phyloP scores from a whole-genome alignment of 2,797 vertebrate genomes.

The Lithobates sylvaticus region DNA sequence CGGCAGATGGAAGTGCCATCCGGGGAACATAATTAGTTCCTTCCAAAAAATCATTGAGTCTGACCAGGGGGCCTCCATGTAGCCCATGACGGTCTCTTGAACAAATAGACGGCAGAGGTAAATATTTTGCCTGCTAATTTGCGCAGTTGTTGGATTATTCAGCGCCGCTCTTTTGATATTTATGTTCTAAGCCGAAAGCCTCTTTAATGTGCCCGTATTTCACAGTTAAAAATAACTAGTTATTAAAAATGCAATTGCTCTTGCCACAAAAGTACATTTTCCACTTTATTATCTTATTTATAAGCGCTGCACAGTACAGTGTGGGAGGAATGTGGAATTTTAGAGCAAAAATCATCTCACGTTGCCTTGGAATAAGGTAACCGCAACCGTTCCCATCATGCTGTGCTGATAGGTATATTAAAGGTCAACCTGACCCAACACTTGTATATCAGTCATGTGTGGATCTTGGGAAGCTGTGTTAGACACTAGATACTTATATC shows the following conservation, averaged over 20 bases:
- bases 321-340: slow-evolving; percentile 1
- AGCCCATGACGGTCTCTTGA: not conserved
- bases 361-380: too few relatives aligned
- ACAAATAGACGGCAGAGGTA: slow-evolving; percentile 30
- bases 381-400: too few relatives aligned
- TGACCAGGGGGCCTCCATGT: not conserved
- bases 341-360: not conserved
- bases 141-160: slow-evolving; percentile 28
- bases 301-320: slow-evolving; percentile 15
- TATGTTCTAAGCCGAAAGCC: slow-evolving; percentile 32
- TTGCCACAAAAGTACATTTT: slow-evolving; percentile 48
- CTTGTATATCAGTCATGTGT: too few relatives aligned
- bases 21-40: slow-evolving; percentile 46
- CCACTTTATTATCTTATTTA: slow-evolving; percentile 50
- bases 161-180: slow-evolving; percentile 2
- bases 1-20: slow-evolving; percentile 6
- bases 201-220: slow-evolving; percentile 38
- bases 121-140: slow-evolving; percentile 44
- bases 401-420: too few relatives aligned
- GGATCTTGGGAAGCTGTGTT: too few relatives aligned
- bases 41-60: slow-evolving; percentile 41
- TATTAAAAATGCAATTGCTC: slow-evolving; percentile 53
- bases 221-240: slow-evolving; percentile 49
- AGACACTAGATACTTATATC: too few relatives aligned
- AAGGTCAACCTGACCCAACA: too few relatives aligned